These are phyloP conservation scores for Liolophura sinensis DNA, from an alignment of 1,140 invertebrate genomes.

Conservation along the genomic window DNA sequence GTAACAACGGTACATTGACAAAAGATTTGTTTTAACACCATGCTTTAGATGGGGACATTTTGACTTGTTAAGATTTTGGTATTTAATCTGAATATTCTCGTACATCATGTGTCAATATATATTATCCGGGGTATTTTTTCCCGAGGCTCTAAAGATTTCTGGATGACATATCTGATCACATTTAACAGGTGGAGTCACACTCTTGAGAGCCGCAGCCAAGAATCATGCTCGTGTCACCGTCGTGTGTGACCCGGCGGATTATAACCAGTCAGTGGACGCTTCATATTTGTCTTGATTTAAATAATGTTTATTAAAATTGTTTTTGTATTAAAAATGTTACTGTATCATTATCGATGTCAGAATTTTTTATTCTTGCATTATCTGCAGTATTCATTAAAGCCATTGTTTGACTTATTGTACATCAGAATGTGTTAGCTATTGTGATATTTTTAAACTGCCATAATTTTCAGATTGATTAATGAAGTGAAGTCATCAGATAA, in stretches of 20 bases:
- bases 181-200: slow-evolving; percentile 82
- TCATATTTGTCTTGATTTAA: slow-evolving; percentile 1
- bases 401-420: too few species aligned
- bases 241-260: slow-evolving; percentile 91
- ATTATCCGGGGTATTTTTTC: too few species aligned
- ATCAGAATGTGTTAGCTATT: too few species aligned
- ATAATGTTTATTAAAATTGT: slow-evolving; percentile 8
- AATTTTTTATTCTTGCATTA: not conserved
- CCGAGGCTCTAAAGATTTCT: too few species aligned
- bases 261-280: slow-evolving; percentile 63
- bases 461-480: slow-evolving; percentile 36
- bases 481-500: slow-evolving; percentile 70
- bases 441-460: too few species aligned
- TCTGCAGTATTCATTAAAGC: not conserved
- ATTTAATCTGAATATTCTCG: too few species aligned
- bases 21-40: too few species aligned
- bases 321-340: not conserved
- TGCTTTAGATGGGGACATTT: too few species aligned
- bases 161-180: too few species aligned
- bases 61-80: too few species aligned
- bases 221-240: slow-evolving; percentile 96
- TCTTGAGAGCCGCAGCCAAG: slow-evolving; percentile 94
- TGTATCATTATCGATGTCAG: not conserved
- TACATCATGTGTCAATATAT: too few species aligned
- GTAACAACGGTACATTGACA: too few species aligned